Conservation (phyloP, 2,888 invertebrate species). For the Cosmorhoe ocellata region DNA sequence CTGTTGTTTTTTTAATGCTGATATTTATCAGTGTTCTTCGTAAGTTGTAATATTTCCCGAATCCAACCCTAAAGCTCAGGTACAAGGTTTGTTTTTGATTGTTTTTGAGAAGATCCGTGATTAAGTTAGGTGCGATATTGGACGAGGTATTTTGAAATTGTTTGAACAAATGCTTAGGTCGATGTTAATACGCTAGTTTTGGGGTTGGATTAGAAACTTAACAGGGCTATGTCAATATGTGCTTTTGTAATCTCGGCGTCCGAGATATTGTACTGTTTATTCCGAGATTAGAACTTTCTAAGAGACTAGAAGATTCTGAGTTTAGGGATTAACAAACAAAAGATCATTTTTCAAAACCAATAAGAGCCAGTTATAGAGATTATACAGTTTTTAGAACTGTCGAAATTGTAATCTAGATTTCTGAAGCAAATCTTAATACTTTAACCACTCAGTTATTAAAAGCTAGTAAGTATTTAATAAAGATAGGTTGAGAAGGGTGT, state of each 20-base stretch:
- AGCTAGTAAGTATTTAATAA: no score
- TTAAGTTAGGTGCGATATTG: constrained; percentile 48
- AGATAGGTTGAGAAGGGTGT: no score
- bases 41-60: constrained; percentile 37
- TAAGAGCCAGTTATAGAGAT: no score
- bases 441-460: no score
- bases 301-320: no score
- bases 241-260: constrained; percentile 10
- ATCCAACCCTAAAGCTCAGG: constrained; percentile 22
- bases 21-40: constrained; percentile 12
- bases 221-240: constrained; percentile 16
- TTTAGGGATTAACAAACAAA: no score
- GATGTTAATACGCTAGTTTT: constrained; percentile 37
- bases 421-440: no score
- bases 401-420: no score
- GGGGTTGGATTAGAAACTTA: constrained; percentile 30
- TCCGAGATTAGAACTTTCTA: constrained; percentile 1
- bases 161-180: constrained; percentile 40
- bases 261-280: constrained; percentile 5
- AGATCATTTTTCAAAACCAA: no score
- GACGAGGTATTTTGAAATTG: constrained; percentile 44
- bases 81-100: constrained; percentile 38
- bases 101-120: constrained; percentile 51
- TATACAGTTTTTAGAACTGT: no score
- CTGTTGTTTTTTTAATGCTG: not conserved